Evolutionary conservation across 2,113 vertebrate species (phyloP), one percentile per base, ranked within the genome.

Genomic region (Colius striatus): DNA sequence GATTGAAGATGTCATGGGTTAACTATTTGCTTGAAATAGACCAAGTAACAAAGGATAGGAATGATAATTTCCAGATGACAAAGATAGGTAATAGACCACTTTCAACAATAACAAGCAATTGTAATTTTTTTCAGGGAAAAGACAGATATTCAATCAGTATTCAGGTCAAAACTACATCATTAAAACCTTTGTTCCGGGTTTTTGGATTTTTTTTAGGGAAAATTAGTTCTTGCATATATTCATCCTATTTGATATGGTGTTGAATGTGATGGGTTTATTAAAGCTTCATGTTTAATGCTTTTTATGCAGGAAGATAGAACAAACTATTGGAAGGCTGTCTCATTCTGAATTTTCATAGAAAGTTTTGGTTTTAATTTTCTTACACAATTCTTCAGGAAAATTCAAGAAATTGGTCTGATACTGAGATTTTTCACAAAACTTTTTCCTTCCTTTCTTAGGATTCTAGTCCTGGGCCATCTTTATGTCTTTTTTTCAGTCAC

Each of bases 31-130:
- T 54, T 73, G 48, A 76, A 89, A 66, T 17, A 84, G 13, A 26
- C 5, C 32, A 80, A 61, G 27, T 25, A 86, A 70, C 1, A 3
- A 73, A 84, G 16, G 0, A 0, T 15, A 67, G 7, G 19, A 22
- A 22, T 87, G 25, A 0, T 81, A n/a, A 50, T 84, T 81, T 84
- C 34, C 43, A 61, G 17, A 41, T 86, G 18, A 68, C 5, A 80
- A 62, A 21, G 20, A 90, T 3, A 27, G 7, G 13, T 43, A 61
- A 53, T 10, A 41, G 7, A 21, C 2, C 13, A 38, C 8, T 58
- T 87, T 66, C 17, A 58, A 41, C 8, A 74, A 58, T 50, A 88
- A 43, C 2, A 82, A 63, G 6, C 0, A 66, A 41, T 65, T 86
- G 9, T 41, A 82, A 34, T 70, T 88, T 84, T n/a, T n/a, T n/a